Evolutionary conservation across 2,797 vertebrate genomes (phyloP), one percentile per base, ranked within the genome.

Genomic region (Salarias fasciatus): DNA sequence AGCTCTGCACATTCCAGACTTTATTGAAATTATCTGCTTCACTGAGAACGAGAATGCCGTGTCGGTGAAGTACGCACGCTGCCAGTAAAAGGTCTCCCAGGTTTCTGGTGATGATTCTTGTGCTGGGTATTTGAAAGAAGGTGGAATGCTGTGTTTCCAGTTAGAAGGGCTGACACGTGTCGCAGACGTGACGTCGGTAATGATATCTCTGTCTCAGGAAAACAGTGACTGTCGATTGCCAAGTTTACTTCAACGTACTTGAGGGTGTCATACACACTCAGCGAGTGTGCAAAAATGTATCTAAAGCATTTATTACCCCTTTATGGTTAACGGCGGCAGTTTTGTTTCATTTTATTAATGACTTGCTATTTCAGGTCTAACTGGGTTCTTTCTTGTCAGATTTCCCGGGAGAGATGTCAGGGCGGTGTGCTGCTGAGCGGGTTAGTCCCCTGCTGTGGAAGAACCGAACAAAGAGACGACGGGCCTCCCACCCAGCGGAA

Each of bases 331-430:
- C n/a, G n/a, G n/a, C n/a, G n/a, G n/a, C n/a, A n/a, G n/a, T n/a
- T n/a, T n/a, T n/a, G n/a, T n/a, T n/a, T n/a, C n/a, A n/a, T n/a
- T n/a, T n/a, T n/a, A n/a, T n/a, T n/a, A n/a, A n/a, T n/a, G n/a
- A n/a, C n/a, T n/a, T n/a, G n/a, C n/a, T n/a, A n/a, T n/a, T n/a
- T n/a, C n/a, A n/a, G n/a, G n/a, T n/a, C n/a, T n/a, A 8, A 31
- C 30, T n/a, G n/a, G n/a, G n/a, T n/a, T 29, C 47, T 1, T 66
- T 2, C 13, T 14, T 43, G 11, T 58, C 76, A 99, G 97, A 99
- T 87, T 98, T 96, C 70, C 95, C 96, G 0, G 96, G 94, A 11
- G 97, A 99, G 63, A 88, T 92, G 10, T 93, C 95, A 8, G 95
- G 90, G 33, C 93, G 94, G 11, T 93, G 93, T 29, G 90, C 92